Evolutionary conservation across 2,888 invertebrate species (phyloP), one percentile per base, ranked within the genome.

Genomic region (Schrankia costaestrigalis): DNA sequence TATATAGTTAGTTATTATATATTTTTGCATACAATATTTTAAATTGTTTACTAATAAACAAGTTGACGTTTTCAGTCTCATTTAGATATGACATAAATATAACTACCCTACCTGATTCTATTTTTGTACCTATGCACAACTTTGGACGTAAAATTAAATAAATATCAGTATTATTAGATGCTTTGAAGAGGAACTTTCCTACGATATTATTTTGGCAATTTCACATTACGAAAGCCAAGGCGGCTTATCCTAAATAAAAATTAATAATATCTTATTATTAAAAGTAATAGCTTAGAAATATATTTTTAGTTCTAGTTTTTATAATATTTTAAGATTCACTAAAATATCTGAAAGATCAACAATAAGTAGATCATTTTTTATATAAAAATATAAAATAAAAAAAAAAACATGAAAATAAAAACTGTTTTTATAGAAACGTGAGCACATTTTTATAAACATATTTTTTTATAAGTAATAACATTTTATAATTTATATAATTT

Each of bases 261-360:
- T 14, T 22, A 28, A 9, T 35, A 35, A 21, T 26, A 26, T 29
- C 26, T 31, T 31, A 30, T 26, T 26, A 36, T 56, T 26, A 25
- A 26, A 40, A 37, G 3, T 39, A 38, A 40, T 29, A 38, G 41
- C 26, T 44, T 38, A 40, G 15, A 33, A 35, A 34, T 46, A 41
- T 32, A 30, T 8, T 22, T 32, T n/a, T 42, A 31, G 30, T 14
- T 35, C 25, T 41, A 38, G 21, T n/a, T 13, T 3, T 54, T 36
- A 52, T 25, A 39, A 29, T 35, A 41, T 40, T 38, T 28, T 37
- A 54, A 58, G 57, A 60, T 61, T 58, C 53, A 36, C 51, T 63
- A 59, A 58, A 62, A 63, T 61, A 65, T 58, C 53, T 59, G 39
- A 54, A 57, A 51, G 54, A 54, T 56, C 62, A 66, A 66, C 62